Evolutionary conservation across 2,888 invertebrate genomes (phyloP).

Genomic region (Luperina testacea): DNA sequence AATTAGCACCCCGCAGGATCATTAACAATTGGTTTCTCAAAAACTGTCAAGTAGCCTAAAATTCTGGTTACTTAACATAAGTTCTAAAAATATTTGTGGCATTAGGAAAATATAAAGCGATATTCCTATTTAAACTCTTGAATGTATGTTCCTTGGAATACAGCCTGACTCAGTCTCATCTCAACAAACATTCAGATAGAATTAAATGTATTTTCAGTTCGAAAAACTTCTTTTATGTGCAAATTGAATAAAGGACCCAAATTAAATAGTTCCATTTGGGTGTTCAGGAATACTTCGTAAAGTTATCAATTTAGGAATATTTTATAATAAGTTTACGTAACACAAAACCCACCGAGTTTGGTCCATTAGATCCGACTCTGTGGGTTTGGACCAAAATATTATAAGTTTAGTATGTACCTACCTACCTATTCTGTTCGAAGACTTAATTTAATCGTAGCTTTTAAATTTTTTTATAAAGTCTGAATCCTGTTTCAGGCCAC

Average conservation of each 20-base stretch:
- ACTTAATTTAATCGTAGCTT: not conserved
- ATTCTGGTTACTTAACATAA: too few species aligned
- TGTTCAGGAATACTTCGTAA: slow-evolving; percentile 26
- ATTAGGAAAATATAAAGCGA: not conserved
- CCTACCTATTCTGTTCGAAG: slow-evolving; percentile 5
- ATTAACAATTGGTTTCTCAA: too few species aligned
- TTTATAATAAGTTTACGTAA: slow-evolving; percentile 42
- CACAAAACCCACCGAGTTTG: slow-evolving; percentile 18
- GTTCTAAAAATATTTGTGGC: not conserved
- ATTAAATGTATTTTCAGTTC: slow-evolving; percentile 5
- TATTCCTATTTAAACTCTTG: not conserved
- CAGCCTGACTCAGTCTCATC: not conserved
- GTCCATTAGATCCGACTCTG: slow-evolving; percentile 26
- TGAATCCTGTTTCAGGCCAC: not conserved
- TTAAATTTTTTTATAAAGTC: not conserved
- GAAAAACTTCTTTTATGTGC: slow-evolving; percentile 17
- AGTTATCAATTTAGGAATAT: slow-evolving; percentile 38
- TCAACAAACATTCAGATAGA: not conserved
- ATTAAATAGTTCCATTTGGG: slow-evolving; percentile 37
- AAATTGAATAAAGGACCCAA: slow-evolving; percentile 33
- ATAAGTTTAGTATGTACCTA: not conserved
- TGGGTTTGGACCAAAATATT: slow-evolving; percentile 15
- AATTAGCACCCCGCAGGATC: too few species aligned
- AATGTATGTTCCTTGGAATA: not conserved
- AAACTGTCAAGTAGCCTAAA: too few species aligned